phyloP scores from a whole-genome alignment of 1,140 invertebrate species.

The Acromyrmex heyeri region DNA sequence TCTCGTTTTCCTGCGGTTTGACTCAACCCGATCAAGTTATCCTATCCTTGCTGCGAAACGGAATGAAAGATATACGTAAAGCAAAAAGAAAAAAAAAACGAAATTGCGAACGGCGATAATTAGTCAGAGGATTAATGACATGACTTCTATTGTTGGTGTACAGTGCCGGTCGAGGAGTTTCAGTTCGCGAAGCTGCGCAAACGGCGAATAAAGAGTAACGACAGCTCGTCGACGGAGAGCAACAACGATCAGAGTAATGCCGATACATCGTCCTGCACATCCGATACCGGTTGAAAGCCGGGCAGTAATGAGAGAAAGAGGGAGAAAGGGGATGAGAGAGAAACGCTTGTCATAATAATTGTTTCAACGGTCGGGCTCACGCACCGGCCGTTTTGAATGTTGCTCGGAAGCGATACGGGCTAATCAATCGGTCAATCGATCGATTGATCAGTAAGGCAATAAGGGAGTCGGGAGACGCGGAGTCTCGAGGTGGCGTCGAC shows the following conservation, averaged over 20 bases:
- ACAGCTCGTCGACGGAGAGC: slow-evolving; percentile 87
- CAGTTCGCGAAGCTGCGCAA: slow-evolving; percentile 84
- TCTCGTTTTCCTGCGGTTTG: slow-evolving; percentile 53
- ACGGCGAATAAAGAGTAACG: slow-evolving; percentile 85
- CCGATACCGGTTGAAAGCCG: slow-evolving; percentile 84
- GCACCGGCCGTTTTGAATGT: not conserved
- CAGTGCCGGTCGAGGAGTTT: slow-evolving; percentile 85
- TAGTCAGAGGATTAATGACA: slow-evolving; percentile 65
- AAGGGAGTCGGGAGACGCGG: not conserved
- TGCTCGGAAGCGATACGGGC: slow-evolving; percentile 19
- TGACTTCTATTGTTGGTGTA: slow-evolving; percentile 80
- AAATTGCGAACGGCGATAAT: slow-evolving; percentile 43
- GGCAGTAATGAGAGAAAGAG: slow-evolving; percentile 25
- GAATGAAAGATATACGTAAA: not conserved
- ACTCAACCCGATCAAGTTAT: slow-evolving; percentile 59
- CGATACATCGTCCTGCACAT: slow-evolving; percentile 86
- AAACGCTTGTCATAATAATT: slow-evolving; percentile 35
- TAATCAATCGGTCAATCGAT: slow-evolving; percentile 17
- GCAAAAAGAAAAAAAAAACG: slow-evolving; percentile 1
- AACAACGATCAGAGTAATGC: slow-evolving; percentile 86
- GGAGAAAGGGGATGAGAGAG: not conserved
- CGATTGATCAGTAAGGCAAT: slow-evolving; percentile 24
- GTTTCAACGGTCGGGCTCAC: not conserved
- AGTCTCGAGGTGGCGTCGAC: not conserved
- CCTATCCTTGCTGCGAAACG: slow-evolving; percentile 6